Base-by-base conservation (phyloP, 2,888 invertebrate species). In the Glaucopsyche alexis region DNA sequence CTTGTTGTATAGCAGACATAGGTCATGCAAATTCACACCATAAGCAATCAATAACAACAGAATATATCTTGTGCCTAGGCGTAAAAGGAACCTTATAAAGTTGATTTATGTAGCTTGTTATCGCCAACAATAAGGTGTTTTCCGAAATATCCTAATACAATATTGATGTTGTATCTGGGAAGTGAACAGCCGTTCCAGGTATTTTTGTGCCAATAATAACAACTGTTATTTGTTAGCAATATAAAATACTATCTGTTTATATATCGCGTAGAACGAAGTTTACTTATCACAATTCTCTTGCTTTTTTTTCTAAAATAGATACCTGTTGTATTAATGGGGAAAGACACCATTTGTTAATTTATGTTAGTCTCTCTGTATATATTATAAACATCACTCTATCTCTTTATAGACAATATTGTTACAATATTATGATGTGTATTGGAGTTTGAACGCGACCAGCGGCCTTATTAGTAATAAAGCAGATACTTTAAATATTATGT, bases 41-140 rank as follows among this genome's bases (percentile, higher is more conserved):
- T 13, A 47, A 47, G 60, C 60, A 14, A 60, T 60, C 29, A 14
- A 60, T 60, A 60, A 60, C 29, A 60, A 60, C 29, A 38, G 29
- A 60, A 60, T 38, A 14, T 60, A 60, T 60, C 13, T 29, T 60
- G 16, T 29, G 60, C 29, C 60, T 13, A 60, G 60, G 29, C 60
- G 60, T 38, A 14, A 60, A 60, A 8, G 29, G 19, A 60, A 60
- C 38, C 60, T 60, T 38, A 60, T 71, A 70, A 74, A 77, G 76
- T 77, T 80, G 82, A 83, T 83, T 81, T 82, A 82, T 82, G 77
- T 75, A 66, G 76, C 80, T 79, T 78, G 79, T 82, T 81, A 80
- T 81, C 79, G 79, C 78, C 78, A 77, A 74, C 78, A 77, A 80
- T 81, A 79, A 80, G 77, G 76, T 75, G 75, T 77, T 78, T 80